These are phyloP conservation scores for Mormoops blainvillei DNA, from an alignment of 2,113 vertebrate genomes.

Conservation along the genomic window DNA sequence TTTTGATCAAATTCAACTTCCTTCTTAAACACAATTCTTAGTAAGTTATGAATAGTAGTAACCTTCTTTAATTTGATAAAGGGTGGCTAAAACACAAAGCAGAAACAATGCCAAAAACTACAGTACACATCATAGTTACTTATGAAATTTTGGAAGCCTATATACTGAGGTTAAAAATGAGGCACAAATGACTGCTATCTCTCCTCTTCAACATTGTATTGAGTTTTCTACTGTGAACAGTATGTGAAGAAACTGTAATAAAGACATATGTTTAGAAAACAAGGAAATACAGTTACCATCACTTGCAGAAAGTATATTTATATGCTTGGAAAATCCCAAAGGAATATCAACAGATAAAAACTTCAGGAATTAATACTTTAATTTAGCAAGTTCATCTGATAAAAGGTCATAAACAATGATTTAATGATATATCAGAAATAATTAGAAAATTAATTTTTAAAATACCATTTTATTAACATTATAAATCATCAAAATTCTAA, in stretches of 20 bases:
- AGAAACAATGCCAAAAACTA: neutral
- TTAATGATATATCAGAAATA: neutral
- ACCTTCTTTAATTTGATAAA: neutral
- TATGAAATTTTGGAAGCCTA: neutral
- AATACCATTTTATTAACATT: neutral
- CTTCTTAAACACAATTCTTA: neutral
- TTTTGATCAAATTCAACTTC: neutral
- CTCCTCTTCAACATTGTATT: neutral
- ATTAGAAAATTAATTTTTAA: constrained; percentile 4
- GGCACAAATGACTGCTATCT: neutral
- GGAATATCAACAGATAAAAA: neutral
- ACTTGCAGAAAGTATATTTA: neutral
- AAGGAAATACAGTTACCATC: neutral
- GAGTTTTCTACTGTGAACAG: neutral
- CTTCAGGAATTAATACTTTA: neutral
- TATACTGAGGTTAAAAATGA: neutral
- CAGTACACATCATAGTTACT: neutral
- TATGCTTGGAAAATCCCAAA: neutral
- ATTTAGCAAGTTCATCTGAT: neutral
- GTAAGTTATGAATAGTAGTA: neutral
- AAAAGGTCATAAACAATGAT: neutral
- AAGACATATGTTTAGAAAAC: neutral
- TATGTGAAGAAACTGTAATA: neutral
- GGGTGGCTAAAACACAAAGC: neutral
- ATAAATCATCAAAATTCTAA: neutral